Base-by-base conservation (phyloP, 2,888 invertebrate species). In the Pedicia rivosa region DNA sequence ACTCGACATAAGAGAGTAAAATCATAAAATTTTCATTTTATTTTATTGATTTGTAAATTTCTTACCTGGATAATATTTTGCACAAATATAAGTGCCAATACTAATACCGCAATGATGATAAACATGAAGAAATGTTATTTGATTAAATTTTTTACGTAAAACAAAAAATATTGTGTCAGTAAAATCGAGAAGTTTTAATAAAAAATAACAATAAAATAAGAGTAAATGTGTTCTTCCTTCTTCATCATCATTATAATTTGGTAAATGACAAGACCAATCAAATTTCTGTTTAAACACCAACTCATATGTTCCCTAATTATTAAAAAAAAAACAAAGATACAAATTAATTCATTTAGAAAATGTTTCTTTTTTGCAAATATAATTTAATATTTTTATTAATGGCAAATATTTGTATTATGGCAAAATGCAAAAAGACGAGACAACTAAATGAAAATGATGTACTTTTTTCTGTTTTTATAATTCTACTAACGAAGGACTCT, bases 101-200 rank as follows among this genome's bases (percentile, higher is more conserved):
- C 73, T 69, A 78, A 86, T 80, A 1, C 77, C 76, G 0, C 66
- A 54, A 45, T 80, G 80, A 54, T 80, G 79, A 50, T 79, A 79
- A 7, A 80, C 56, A 47, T 80, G 79, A 24, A 80, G 58, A 42
- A 70, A 72, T 0, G 77, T 70, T 8, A 74, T 71, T 56, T 80
- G 79, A 14, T 66, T 66, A 40, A 69, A 63, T 50, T 72, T 78
- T 56, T 77, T 78, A 43, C 78, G 64, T 42, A 80, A 52, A n/a
- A 77, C 56, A 50, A 80, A 79, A 56, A 80, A 75, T 15, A 70
- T 52, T 0, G 80, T 81, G 54, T 81, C 80, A 1, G 67, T 45
- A 4, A 78, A 56, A 52, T 80, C 80, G 14, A 66, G 36, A 4
- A 73, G 49, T 57, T 79, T 80, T 5, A 78, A 47, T 3, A 73